These are phyloP conservation scores for Epizoanthus illoricatus DNA, from an alignment of 92 coral and sea anemone genomes.

Conservation along the genomic window DNA sequence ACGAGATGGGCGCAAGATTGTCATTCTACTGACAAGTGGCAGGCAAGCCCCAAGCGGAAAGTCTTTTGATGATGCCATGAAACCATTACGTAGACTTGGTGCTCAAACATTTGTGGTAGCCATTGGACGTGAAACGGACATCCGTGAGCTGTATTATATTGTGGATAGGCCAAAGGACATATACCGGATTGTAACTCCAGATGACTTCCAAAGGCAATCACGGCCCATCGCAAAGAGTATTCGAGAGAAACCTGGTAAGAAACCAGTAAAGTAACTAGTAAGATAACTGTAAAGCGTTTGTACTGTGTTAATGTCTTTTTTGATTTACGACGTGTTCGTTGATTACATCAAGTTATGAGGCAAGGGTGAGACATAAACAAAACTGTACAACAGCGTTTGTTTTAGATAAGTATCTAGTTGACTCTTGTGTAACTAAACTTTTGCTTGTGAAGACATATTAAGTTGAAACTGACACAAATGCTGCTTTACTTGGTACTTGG, in stretches of 20 bases:
- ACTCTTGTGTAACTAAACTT: too few species aligned
- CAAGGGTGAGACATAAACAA: too few species aligned
- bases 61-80: slow-evolving; percentile 44
- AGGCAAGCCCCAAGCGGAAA: slow-evolving; percentile 51
- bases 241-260: slow-evolving; percentile 32
- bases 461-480: too few species aligned
- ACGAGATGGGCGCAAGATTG: slow-evolving; percentile 47
- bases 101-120: slow-evolving; percentile 77
- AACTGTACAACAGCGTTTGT: too few species aligned
- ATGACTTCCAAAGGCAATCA: slow-evolving; percentile 34
- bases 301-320: too few species aligned
- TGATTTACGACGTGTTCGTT: too few species aligned
- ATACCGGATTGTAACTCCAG: slow-evolving; percentile 22
- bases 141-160: slow-evolving; percentile 48
- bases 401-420: too few species aligned
- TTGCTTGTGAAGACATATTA: too few species aligned
- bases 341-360: too few species aligned
- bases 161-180: slow-evolving; percentile 52
- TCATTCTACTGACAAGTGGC: slow-evolving; percentile 68
- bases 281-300: too few species aligned
- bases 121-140: slow-evolving; percentile 60
- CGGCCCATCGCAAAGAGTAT: slow-evolving; percentile 34
- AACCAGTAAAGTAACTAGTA: too few species aligned
- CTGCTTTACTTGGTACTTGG: too few species aligned
- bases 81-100: slow-evolving; percentile 52